Base-by-base conservation (phyloP, 2,888 invertebrate species). In the Melanotus villosus region DNA sequence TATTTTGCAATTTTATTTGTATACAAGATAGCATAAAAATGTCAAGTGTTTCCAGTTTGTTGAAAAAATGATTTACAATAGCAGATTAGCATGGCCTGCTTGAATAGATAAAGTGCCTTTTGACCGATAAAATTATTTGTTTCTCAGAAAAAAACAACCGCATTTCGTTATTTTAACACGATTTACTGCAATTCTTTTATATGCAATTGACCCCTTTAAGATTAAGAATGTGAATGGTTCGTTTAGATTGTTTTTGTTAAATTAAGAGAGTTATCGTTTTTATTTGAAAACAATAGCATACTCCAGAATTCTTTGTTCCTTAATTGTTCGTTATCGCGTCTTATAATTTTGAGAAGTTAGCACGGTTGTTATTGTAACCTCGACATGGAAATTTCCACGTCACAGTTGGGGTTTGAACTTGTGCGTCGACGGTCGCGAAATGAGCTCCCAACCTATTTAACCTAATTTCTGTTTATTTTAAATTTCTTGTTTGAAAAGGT, bases 81-180 rank as follows among this genome's bases (percentile, higher is more conserved):
- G 41, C 58, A 64, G 72, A 73, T 73, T 63, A 67, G 36, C 57
- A 58, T 63, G 69, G 66, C 68, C 72, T 73, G 69, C 63, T 58
- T 69, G 59, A 58, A 68, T 63, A 69, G 73, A 75, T 74, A 75
- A 75, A 70, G 65, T 70, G 66, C 63, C 71, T 79, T 80, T 77
- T 83, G 83, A 84, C 84, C 83, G 84, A 84, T 84, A 83, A 83
- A 81, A 78, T 78, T 79, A 79, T 80, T 81, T 80, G 77, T 77
- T 82, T 77, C 80, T 75, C 74, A 76, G 50, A 75, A 78, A 80
- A 77, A 80, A 45, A 70, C 21, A 65, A 64, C 32, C 57, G 36
- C 64, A 57, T 71, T 68, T 64, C 50, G 64, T 57, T 65, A 65
- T 43, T 62, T 65, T 62, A 57, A 30, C 36, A 36, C n/a, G 19